These are phyloP conservation scores for Notechis scutatus DNA, from an alignment of 2,113 vertebrate species.

Conservation along the genomic window DNA sequence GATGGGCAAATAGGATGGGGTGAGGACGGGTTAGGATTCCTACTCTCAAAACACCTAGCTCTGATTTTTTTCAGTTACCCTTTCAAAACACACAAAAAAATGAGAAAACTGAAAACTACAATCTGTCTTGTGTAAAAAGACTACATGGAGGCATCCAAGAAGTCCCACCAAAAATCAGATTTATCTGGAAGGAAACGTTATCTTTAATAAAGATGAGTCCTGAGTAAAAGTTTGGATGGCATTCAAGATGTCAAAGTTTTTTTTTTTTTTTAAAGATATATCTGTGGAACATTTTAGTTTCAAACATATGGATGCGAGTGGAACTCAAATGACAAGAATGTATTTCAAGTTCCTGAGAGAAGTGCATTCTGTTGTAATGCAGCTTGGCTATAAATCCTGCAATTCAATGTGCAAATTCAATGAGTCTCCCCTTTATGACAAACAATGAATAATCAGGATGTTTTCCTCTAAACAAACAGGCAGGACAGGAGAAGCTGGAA, in stretches of 20 bases:
- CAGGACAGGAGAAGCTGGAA: not conserved
- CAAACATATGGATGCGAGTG: not conserved
- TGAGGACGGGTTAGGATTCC: not conserved
- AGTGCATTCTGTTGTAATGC: not conserved
- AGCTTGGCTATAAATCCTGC: not conserved
- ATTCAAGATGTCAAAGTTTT: not conserved
- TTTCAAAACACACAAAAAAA: not conserved
- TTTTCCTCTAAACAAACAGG: not conserved
- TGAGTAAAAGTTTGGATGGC: not conserved
- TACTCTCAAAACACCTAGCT: not conserved
- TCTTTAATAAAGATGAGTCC: not conserved
- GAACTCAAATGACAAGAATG: not conserved
- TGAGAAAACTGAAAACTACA: not conserved
- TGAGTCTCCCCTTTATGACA: not conserved
- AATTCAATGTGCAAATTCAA: not conserved
- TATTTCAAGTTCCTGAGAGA: not conserved
- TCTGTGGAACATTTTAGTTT: not conserved
- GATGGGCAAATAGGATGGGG: conserved; percentile 23
- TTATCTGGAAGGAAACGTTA: not conserved
- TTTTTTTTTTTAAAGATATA: not conserved
- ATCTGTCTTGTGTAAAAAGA: not conserved
- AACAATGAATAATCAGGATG: not conserved
- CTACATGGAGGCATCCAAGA: not conserved
- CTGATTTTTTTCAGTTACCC: not conserved
- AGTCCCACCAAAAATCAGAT: not conserved